Base-by-base conservation (phyloP, 2,797 vertebrate species). In the Sebastes matsubarae region DNA sequence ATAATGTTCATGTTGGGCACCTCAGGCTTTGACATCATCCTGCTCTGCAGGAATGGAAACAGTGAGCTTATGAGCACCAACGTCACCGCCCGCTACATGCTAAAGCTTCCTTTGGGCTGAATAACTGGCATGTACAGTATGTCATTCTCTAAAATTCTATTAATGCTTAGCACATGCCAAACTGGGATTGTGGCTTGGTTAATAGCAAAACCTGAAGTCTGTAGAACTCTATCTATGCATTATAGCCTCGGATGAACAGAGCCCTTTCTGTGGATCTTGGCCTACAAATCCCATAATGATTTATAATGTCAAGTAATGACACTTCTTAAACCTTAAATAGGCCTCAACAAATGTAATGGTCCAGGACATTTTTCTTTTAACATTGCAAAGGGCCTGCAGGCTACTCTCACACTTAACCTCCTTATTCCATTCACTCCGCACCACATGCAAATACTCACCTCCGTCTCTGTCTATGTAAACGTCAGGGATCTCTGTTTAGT, bases 271-370 rank as follows among this genome's bases (percentile, higher is more conserved):
- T 82, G 71, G 74, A 61, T 54, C 27, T 61, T 30, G 59, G 24
- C 65, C 67, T 8, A 71, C 50, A 81, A 89, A 91, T 85, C 89
- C 87, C 38, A 80, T 85, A 89, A 89, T 89, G 73, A 82, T 88
- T 89, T 71, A 78, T 85, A 84, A 87, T 88, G 80, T 85, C 63
- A 77, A 80, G 68, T 81, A 89, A 85, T 82, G 81, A 75, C 74
- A 66, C 79, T 72, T 86, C 68, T 84, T 57, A 82, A 86, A 84
- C 55, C 71, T 78, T 36, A 73, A 86, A 84, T 75, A 57, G 63
- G 68, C 65, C 42, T 76, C 29, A 68, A 80, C 42, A 70, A 80
- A 75, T 67, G 46, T 72, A 87, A 84, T 42, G 63, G 58, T 34
- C 9, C 27, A 10, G 63, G 54, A 67, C 22, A 27, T 68, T 82